Evolutionary conservation across 2,113 vertebrate genomes (phyloP).

Genomic region (Bothrops jararaca): DNA sequence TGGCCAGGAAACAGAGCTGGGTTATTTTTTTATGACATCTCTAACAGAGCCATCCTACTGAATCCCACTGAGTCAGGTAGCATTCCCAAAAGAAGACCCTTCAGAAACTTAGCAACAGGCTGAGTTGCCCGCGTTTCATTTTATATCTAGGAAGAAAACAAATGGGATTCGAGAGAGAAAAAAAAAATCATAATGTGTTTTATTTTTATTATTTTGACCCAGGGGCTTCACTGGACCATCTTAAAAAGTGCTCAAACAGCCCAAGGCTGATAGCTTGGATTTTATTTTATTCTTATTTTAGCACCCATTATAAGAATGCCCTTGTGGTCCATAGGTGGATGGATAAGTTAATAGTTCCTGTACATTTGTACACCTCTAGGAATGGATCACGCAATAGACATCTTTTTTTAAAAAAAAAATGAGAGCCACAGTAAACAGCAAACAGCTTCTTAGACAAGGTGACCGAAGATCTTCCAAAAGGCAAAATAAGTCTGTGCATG

Average conservation of each 20-base stretch:
- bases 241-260: neutral
- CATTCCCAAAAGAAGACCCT: neutral
- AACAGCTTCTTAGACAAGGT: neutral
- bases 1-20: neutral
- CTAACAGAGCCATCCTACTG: neutral
- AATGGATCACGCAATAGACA: neutral
- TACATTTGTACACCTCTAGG: neutral
- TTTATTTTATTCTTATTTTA: neutral
- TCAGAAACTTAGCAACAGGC: neutral
- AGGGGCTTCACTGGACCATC: neutral
- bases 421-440: neutral
- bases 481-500: neutral
- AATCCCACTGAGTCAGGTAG: neutral
- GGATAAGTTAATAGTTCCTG: neutral
- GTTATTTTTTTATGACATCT: neutral
- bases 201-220: neutral
- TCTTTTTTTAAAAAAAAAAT: neutral
- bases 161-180: too few species aligned
- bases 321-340: neutral
- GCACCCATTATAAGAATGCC: neutral
- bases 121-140: neutral
- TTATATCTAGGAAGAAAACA: neutral
- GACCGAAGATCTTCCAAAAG: neutral
- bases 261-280: neutral
- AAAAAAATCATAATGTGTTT: neutral